phyloP scores from a whole-genome alignment of 2,888 invertebrate species.

The Ametastegia equiseti region DNA sequence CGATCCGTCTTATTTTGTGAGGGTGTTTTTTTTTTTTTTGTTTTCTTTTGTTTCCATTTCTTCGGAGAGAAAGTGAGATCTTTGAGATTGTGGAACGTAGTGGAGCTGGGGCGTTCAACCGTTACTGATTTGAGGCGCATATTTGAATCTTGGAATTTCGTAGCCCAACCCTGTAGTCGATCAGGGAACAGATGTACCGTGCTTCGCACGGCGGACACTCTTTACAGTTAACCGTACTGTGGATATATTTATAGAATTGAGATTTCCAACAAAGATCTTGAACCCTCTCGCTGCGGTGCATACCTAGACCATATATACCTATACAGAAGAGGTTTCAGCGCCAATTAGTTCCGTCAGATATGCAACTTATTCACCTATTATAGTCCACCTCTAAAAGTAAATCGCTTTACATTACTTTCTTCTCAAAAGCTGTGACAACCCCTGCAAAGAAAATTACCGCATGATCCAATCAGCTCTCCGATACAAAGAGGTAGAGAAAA shows the following conservation, averaged over 20 bases:
- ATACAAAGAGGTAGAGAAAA: not conserved
- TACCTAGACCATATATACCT: not conserved
- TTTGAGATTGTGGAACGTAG: not conserved
- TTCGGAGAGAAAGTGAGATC: too few species aligned
- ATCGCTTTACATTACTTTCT: not conserved
- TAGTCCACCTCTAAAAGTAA: slow-evolving; percentile 16
- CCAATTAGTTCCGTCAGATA: slow-evolving; percentile 47
- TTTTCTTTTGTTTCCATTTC: not conserved
- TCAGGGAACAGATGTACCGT: slow-evolving; percentile 20
- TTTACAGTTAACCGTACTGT: not conserved
- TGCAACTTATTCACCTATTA: slow-evolving; percentile 23
- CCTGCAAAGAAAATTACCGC: not conserved
- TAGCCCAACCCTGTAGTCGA: not conserved
- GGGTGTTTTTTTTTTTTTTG: not conserved
- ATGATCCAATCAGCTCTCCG: not conserved
- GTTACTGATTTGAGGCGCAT: not conserved
- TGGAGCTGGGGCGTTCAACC: slow-evolving; percentile 3
- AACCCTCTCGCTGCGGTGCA: not conserved
- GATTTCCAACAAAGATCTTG: slow-evolving; percentile 46
- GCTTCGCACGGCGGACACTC: slow-evolving; percentile 21
- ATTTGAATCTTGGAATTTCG: slow-evolving; percentile 26
- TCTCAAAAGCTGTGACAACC: not conserved
- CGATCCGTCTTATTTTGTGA: not conserved
- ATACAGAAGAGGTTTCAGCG: not conserved
- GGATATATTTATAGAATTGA: slow-evolving; percentile 37